Evolutionary conservation across 2,797 vertebrate species (phyloP).

Genomic region (Echeneis naucrates): DNA sequence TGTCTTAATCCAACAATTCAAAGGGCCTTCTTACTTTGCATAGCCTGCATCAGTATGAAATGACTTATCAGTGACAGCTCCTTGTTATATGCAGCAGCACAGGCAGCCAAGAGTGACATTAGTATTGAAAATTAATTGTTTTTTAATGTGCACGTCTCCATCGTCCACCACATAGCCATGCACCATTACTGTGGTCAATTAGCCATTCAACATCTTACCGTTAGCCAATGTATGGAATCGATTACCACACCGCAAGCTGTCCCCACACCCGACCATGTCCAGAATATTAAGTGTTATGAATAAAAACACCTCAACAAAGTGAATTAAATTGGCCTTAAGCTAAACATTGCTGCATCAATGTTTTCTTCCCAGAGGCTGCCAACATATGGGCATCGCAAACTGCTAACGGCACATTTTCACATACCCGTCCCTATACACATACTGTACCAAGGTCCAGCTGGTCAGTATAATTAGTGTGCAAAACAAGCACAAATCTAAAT

Average conservation of each 20-base stretch:
- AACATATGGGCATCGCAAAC: conserved; percentile 38
- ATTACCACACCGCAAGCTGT: conserved; percentile 75
- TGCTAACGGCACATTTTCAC: conserved; percentile 15
- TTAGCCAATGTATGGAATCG: conserved; percentile 80
- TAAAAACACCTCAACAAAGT: conserved; percentile 46
- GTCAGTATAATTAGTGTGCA: conserved; percentile 47
- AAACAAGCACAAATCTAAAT: conserved; percentile 52
- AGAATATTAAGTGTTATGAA: conserved; percentile 73
- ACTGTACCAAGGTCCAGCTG: conserved; percentile 14
- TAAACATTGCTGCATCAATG: conserved; percentile 44
- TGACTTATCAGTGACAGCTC: conserved; percentile 82
- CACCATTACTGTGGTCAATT: conserved; percentile 86
- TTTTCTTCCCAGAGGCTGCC: conserved; percentile 40
- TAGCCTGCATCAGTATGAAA: conserved; percentile 74
- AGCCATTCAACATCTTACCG: conserved; percentile 79
- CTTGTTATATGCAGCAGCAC: conserved; percentile 77
- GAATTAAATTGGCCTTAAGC: conserved; percentile 59
- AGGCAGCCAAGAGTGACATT: conserved; percentile 80
- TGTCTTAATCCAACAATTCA: conserved; percentile 17
- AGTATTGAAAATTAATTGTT: conserved; percentile 87
- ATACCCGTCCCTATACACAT: conserved; percentile 2
- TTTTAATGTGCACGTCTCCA: conserved; percentile 84
- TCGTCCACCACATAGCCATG: conserved; percentile 78
- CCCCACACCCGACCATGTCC: conserved; percentile 68
- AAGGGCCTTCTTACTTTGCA: conserved; percentile 38